A percentile compares a stretch with the other conserved stretches of the same genome.
Conservation (phyloP, 2,113 vertebrate species). For the Perognathus longimembris region DNA sequence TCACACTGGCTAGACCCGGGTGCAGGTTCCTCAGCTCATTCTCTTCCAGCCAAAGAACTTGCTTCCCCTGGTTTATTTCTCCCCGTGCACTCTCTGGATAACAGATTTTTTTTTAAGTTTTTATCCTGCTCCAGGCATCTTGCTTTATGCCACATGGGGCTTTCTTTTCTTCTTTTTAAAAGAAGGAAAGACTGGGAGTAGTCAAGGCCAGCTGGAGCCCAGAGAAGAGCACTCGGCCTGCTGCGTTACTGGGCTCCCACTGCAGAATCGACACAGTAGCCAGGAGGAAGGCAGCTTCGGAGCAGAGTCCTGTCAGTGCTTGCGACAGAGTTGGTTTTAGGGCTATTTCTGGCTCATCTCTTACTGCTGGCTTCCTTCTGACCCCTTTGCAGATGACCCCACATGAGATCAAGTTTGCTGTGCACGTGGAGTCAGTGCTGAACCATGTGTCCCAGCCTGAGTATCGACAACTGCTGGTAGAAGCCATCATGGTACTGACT, state of each 20-base stretch:
- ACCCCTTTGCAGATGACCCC: slow-evolving; percentile 93
- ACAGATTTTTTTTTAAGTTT: background rate
- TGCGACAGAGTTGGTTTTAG: background rate
- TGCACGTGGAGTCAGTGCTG: slow-evolving; percentile 97
- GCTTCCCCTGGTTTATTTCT: background rate
- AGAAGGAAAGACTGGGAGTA: background rate
- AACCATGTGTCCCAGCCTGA: slow-evolving; percentile 98
- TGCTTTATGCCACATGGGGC: background rate
- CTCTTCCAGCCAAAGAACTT: background rate
- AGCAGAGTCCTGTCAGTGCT: background rate
- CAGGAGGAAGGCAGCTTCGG: background rate
- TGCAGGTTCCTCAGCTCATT: background rate
- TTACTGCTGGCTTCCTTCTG: slow-evolving; percentile 2
- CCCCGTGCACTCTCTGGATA: background rate
- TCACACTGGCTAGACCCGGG: rapidly evolving
- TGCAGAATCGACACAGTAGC: background rate
- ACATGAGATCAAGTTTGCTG: slow-evolving; percentile 98
- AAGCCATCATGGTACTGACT: slow-evolving; percentile 94
- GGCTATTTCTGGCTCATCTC: background rate
- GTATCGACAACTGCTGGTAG: slow-evolving; percentile 97
- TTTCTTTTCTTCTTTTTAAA: background rate
- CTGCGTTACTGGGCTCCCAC: background rate
- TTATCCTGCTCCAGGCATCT: background rate
- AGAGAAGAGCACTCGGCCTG: background rate
- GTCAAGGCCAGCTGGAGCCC: background rate